Evolutionary conservation across 2,113 vertebrate species (phyloP), one percentile per base, ranked within the genome.

Genomic region (Semnopithecus entellus): DNA sequence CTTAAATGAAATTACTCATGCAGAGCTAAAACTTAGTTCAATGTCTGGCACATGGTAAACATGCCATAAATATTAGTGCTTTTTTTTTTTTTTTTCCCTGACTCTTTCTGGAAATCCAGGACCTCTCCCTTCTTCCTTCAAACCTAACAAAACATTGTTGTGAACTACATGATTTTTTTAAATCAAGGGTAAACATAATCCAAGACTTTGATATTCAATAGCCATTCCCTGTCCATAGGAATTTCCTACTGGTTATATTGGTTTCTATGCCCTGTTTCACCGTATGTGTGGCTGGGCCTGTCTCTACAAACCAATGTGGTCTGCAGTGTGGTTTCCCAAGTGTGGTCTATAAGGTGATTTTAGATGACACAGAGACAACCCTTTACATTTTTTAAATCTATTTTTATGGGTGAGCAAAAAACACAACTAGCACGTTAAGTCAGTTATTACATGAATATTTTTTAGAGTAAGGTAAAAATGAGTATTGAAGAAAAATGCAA

Each of bases 391-490:
- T 48, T 25, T 57, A 57, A 30, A 48, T 64, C 48, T 75, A 43
- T 61, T 92, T 76, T 94, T 87, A 52, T 96, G 48, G 72, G 45
- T 75, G 48, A 84, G 75, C 55, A 83, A 32, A 91, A 84, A 50
- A 75, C 83, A 50, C 32, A 88, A 61, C 40, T 57, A 57, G 70
- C 70, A 40, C 43, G 48, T 79, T 76, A 86, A 87, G 32, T 82
- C 38, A 75, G 0, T 50, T n/a, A 82, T 82, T 75, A 73, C 12
- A 27, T 88, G 48, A 30, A 9, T 61, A 40, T 73, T 32, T 90
- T 82, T 88, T 50, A 85, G 82, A n/a, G 68, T 45, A 76, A 85
- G 7, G 48, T 85, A 85, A 61, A 88, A 95, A 27, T 81, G 57
- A 89, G 10, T 84, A 32, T 83, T 89, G 50, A 88, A 68, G 32